Base-by-base conservation (phyloP, 2,888 invertebrate genomes). In the Mechanitis messenoides region DNA sequence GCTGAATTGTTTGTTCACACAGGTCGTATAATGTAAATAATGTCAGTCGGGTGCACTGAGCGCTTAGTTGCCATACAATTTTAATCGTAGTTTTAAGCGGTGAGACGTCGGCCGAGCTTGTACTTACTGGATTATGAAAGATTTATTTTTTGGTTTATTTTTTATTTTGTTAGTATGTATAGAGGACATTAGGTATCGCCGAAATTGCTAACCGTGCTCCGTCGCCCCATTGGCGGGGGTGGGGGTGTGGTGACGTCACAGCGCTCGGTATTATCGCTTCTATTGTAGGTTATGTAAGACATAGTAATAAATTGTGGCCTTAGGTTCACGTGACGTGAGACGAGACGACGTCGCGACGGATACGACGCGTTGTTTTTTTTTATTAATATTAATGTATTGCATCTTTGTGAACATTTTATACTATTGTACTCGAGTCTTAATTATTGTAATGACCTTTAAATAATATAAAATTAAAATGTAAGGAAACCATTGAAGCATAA, bases 401-500 rank as follows among this genome's bases (percentile, higher is more conserved):
- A 79, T 77, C 77, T 35, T 78, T 76, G 79, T 81, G 76, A 82
- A 77, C 81, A 77, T 85, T 85, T 84, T 86, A 70, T 81, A 81
- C 80, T 79, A 83, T 83, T 80, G 60, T 87, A 87, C 59, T 81
- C 78, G 75, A 80, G 81, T 86, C 84, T 84, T 74, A 73, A 75
- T 73, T 71, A 76, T 74, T 78, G 73, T 78, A 77, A 80, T 82
- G 83, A 85, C 83, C 78, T 75, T 76, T 79, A 84, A 87, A 85
- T 88, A 87, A 87, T 88, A 88, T 88, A 85, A 89, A 88, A 87
- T 79, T 86, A 84, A 85, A 89, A 85, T 87, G 84, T 90, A 88
- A 89, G 89, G 87, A 87, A 89, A 88, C 87, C 83, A 87, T 86
- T 86, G 83, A 87, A 86, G 84, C 87, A 86, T 87, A 89, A 88